Base-by-base conservation (phyloP, 2,888 invertebrate genomes). In the Heterodera filipjevi region DNA sequence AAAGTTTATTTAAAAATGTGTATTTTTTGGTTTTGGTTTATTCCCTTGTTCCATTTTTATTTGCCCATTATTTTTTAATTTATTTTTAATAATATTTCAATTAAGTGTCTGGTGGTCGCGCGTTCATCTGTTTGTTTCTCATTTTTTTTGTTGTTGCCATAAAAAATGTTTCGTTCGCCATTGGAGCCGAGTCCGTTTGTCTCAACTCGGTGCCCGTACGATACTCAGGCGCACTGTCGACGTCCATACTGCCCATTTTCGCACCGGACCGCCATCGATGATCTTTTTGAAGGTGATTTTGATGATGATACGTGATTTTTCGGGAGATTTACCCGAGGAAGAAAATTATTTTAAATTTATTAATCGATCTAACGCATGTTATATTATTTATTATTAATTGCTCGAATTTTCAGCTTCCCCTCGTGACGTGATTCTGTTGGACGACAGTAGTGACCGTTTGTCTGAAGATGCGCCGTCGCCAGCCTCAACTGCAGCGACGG, bases 171-270 rank as follows among this genome's bases (percentile, higher is more conserved):
- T 59, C 59, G 59, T 27, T n/a, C 27, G 59, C 59, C 70, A 70
- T 22, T n/a, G 10, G 59, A 59, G 59, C 19, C 33, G 75, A 64
- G 59, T 30, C 35, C 33, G 16, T 64, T 64, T 19, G 27, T 64
- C 22, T 6, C 66, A 12, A n/a, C 64, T 30, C 49, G 59, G 76
- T 76, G 76, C 44, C 71, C 70, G 10, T 46, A 33, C 30, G 71
- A 32, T 53, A 32, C 30, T 19, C 59, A 27, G 59, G 59, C n/a
- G 10, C 6, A 12, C 8, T 74, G 74, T 46, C 16, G 53, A 2
- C 49, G 74, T 49, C 74, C 74, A 5, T 74, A 74, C 19, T 74
- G 74, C 2, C 74, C 46, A 5, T 74, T 53, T 53, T 14, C 32
- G 19, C 74, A 74, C 32, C 27, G 22, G 14, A 6, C 70, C 32